Conservation (phyloP, 2,113 vertebrate species). For the Bos taurus region ARS-UCD2.0 NC_037339.1:2061001-2061500, state of each 20-base stretch:
- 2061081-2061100: neutral
- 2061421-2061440: conserved; percentile 26
- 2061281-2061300: conserved; percentile 52
- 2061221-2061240: conserved; percentile 67
- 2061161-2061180: conserved; percentile 72
- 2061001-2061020: neutral
- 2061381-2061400: conserved; percentile 10
- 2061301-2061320: neutral
- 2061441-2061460: neutral
- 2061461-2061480: neutral
- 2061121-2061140: conserved; percentile 60
- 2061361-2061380: conserved; percentile 48
- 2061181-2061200: conserved; percentile 69
- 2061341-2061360: conserved; percentile 48
- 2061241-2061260: conserved; percentile 50
- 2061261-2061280: conserved; percentile 61
- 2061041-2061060: neutral
- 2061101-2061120: neutral
- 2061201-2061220: conserved; percentile 74
- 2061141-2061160: conserved; percentile 65
- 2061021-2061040: neutral
- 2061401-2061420: conserved; percentile 7
- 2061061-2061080: neutral
- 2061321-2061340: conserved; percentile 26
- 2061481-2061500: conserved; percentile 32